Percentiles rank a stretch among this genome's conserved stretches.
Evolutionary conservation across 1,140 invertebrate genomes (phyloP).

Genomic region (Neotoxoptera formosana): DNA sequence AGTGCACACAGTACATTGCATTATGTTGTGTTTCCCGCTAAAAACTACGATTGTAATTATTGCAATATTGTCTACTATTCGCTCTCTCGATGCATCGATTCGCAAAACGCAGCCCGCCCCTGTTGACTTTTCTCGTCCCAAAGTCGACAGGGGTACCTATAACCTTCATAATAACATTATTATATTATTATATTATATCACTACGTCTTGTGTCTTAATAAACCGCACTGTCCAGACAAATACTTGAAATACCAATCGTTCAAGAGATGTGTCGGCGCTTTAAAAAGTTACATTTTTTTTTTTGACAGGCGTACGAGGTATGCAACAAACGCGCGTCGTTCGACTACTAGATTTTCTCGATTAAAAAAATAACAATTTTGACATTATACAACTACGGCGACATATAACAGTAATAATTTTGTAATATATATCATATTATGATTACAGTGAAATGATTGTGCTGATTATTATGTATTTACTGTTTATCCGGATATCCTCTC

Average conservation of each 20-base stretch:
- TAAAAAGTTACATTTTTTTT: background rate
- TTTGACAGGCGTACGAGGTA: no score
- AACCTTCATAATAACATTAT: background rate
- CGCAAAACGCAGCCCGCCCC: background rate
- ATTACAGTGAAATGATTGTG: background rate
- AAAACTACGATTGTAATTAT: background rate
- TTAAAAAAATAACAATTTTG: background rate
- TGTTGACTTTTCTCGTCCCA: background rate
- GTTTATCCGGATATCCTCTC: background rate
- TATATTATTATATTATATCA: background rate
- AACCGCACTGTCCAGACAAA: background rate
- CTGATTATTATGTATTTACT: background rate
- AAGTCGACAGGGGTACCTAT: background rate
- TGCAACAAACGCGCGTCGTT: background rate
- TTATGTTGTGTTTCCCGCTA: background rate
- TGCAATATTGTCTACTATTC: background rate
- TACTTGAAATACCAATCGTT: conserved; percentile 35
- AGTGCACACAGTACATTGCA: background rate
- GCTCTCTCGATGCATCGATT: background rate
- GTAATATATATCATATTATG: background rate
- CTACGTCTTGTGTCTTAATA: background rate
- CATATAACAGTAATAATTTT: background rate
- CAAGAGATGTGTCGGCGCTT: background rate
- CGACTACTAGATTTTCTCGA: background rate
- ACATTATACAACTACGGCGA: background rate